Base-by-base conservation (phyloP, 2,797 vertebrate genomes). In the Coluber constrictor region DNA sequence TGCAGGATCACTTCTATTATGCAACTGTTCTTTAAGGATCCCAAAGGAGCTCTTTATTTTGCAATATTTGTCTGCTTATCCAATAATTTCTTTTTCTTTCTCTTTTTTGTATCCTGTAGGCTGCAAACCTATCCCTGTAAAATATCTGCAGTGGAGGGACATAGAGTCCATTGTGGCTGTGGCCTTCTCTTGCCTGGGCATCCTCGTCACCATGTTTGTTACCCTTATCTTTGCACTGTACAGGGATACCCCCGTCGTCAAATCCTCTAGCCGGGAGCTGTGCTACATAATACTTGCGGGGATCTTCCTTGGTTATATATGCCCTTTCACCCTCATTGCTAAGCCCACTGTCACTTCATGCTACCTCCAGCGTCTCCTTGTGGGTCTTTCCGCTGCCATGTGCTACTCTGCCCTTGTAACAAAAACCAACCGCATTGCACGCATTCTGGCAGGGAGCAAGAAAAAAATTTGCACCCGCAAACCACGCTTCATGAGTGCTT, bases 401-500 rank as follows among this genome's bases (percentile, higher is more conserved):
- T 99, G 99, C 96, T 99, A 99, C 95, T 99, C 99, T 0, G 99
- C 99, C 43, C 97, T 99, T 55, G 99, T 99, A 94, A 99, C 99
- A 96, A 99, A 99, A 97, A 99, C 99, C 66, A 99, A 99, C 95
- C 99, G 99, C 95, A 99, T 99, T 1, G 99, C 99, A 2, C 99
- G 99, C 94, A 99, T 99, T 96, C 97, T 99, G 95, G 99, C 99
- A 0, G 99, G 99, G 95, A 99, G 99, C 98, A 99, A 99, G 97
- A 99, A 99, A 98, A 99, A 99, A 97, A 99, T 99, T 97, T 99
- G 99, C 66, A 99, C 99, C 16, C 98, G 98, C 92, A 99, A 99
- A 94, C 99, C 99, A 0, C 98, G 99, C 47, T 99, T 99, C 97
- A 99, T 99, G 99, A 99, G 99, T 0, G 99, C 99, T 32, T 99